These are phyloP conservation scores for Agapostemon virescens DNA, from an alignment of 2,888 invertebrate species.

Conservation along the genomic window DNA sequence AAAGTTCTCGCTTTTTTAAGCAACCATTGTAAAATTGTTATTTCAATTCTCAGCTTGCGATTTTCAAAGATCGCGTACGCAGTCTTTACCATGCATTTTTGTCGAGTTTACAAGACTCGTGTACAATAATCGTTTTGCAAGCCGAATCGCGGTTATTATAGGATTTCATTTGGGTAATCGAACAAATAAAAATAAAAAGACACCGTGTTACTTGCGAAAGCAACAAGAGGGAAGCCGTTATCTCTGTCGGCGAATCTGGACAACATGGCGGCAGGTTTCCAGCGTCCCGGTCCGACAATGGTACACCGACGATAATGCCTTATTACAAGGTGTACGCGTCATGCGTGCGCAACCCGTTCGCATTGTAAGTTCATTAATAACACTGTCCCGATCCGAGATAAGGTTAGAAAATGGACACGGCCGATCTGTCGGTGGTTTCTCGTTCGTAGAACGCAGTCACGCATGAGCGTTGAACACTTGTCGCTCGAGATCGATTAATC, in stretches of 20 bases:
- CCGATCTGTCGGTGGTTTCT: background rate
- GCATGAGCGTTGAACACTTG: slow-evolving; percentile 49
- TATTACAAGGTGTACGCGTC: slow-evolving; percentile 42
- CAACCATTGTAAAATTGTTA: background rate
- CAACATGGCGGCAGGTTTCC: slow-evolving; percentile 21
- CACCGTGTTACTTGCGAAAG: slow-evolving; percentile 23
- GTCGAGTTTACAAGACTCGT: background rate
- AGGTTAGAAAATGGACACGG: slow-evolving; percentile 30
- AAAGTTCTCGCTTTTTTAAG: background rate
- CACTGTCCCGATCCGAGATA: slow-evolving; percentile 45
- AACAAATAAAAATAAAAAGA: slow-evolving; percentile 26
- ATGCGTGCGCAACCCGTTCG: slow-evolving; percentile 26
- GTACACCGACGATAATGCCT: slow-evolving; percentile 42
- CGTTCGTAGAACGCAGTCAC: slow-evolving; percentile 35
- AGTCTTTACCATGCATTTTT: too few species aligned
- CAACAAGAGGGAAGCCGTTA: slow-evolving; percentile 11
- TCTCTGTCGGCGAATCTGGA: slow-evolving; percentile 34
- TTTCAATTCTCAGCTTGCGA: background rate
- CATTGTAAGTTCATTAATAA: slow-evolving; percentile 55
- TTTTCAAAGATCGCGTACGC: too few species aligned
- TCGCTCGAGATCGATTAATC: slow-evolving; percentile 43
- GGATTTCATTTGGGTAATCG: background rate
- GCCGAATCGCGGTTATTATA: background rate
- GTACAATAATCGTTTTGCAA: background rate
- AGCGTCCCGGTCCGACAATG: slow-evolving; percentile 32